Evolutionary conservation across 2,797 vertebrate species (phyloP).

Genomic region (Pipistrellus pygmaeus): DNA sequence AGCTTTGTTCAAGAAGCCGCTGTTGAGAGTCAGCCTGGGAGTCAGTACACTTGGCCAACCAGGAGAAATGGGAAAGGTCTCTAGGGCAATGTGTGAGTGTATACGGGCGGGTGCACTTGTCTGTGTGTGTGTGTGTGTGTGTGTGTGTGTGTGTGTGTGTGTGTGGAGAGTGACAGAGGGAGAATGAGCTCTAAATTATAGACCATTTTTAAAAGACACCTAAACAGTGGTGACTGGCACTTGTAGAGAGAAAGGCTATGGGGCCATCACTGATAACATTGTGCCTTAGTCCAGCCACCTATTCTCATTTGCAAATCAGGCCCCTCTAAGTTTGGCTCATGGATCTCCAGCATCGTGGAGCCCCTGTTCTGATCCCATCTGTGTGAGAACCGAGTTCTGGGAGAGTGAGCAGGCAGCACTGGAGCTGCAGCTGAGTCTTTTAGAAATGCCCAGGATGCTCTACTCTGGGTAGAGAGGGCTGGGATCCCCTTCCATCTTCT

Average conservation of each 20-base stretch:
- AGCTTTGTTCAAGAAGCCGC: neutral
- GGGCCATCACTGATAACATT: neutral
- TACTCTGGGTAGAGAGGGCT: neutral
- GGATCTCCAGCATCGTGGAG: too few relatives aligned
- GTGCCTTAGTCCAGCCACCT: neutral
- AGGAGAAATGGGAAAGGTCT: neutral
- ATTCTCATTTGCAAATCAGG: neutral
- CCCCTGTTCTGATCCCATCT: neutral
- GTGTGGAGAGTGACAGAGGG: neutral
- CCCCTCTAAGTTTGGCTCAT: neutral
- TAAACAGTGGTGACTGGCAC: neutral
- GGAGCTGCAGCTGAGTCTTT: neutral
- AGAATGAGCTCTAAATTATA: neutral
- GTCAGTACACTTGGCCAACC: accelerated
- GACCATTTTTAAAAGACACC: too few relatives aligned
- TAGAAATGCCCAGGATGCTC: neutral
- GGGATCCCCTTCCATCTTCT: neutral
- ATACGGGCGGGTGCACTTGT: accelerated
- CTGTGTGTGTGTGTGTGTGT: neutral
- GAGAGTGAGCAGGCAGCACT: neutral
- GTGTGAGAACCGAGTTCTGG: accelerated
- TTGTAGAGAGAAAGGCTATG: neutral
- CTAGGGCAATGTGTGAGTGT: accelerated
- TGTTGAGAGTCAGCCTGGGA: neutral
- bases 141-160: too few relatives aligned